Evolutionary conservation across 2,888 invertebrate genomes (phyloP), one percentile per base, ranked within the genome.

Genomic region (Tuberolachnus salignus): DNA sequence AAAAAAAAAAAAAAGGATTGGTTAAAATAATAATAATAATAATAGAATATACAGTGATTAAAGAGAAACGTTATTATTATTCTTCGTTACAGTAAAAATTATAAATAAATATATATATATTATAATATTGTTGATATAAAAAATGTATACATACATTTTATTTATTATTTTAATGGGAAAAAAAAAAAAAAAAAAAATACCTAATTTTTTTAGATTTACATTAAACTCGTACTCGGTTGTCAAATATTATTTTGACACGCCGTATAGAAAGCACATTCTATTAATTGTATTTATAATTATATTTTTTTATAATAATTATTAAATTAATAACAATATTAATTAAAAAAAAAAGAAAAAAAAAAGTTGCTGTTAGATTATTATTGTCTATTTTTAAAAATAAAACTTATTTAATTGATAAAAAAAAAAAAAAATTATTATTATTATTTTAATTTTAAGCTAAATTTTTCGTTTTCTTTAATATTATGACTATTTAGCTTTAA

Each of bases 271-370:
- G 75, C 75, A 75, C 75, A 75, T 75, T 67, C 75, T 75, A 67
- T 75, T 75, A 75, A 75, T 75, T 75, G 67, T 74, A 74, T 74
- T 74, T 66, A 74, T 64, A 74, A 74, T 74, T 74, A 74, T 75
- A 75, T 75, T 75, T 75, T 75, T 75, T 75, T 75, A 75, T 75
- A 75, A 75, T 75, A 75, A 66, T 73, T 61, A 72, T 61, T 59
- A 70, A 34, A 21, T 55, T n/a, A 55, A 70, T 63, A 63, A 63
- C 51, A 61, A 34, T 34, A 69, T 44, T 53, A 53, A 53, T n/a
- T n/a, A 53, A 53, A 8, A 53, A 53, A 16, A 53, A 19, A 3
- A 51, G 26, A 11, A n/a, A 57, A 46, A 55, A 74, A 63, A 74
- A 57, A 74, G 64, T 64, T 53, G 73, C 63, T 74, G 75, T 55